These are phyloP conservation scores for Sitophilus oryzae DNA, from an alignment of 1,140 invertebrate genomes.

Conservation along the genomic window DNA sequence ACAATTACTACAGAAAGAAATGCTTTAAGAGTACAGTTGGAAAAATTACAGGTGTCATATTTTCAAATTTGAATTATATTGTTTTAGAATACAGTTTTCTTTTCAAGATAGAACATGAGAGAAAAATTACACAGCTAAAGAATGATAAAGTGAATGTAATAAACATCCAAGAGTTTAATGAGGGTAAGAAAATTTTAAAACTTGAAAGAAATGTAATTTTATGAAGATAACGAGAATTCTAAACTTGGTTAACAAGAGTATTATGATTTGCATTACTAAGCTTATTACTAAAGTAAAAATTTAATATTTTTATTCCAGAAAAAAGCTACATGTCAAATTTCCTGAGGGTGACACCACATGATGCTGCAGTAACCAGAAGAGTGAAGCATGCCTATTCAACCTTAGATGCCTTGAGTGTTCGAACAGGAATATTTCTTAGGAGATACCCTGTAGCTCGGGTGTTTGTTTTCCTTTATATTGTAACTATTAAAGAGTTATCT, in stretches of 20 bases:
- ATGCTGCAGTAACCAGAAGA: constrained; percentile 67
- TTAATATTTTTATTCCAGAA: constrained; percentile 42
- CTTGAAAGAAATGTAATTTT: too few relatives aligned
- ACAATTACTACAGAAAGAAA: constrained; percentile 72
- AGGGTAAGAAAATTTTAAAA: constrained; percentile 53
- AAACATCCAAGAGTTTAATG: constrained; percentile 60
- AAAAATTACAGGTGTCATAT: constrained; percentile 63
- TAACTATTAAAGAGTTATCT: constrained; percentile 13
- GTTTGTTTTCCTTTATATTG: constrained; percentile 65
- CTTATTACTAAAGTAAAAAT: too few relatives aligned
- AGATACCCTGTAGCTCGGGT: constrained; percentile 75
- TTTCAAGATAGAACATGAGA: constrained; percentile 35
- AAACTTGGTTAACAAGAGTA: too few relatives aligned
- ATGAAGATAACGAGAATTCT: too few relatives aligned
- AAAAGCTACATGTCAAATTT: constrained; percentile 66
- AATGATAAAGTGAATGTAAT: constrained; percentile 42
- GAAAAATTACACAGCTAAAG: constrained; percentile 29
- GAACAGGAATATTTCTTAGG: constrained; percentile 72
- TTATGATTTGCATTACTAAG: too few relatives aligned
- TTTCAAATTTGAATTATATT: constrained; percentile 2
- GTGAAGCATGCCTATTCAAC: constrained; percentile 75
- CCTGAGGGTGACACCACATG: constrained; percentile 69
- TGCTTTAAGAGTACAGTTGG: constrained; percentile 69
- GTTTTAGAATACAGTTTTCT: constrained; percentile 10
- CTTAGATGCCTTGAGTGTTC: constrained; percentile 69